Conservation (phyloP, 2,797 vertebrate species). For the Cottoperca gobio region DNA sequence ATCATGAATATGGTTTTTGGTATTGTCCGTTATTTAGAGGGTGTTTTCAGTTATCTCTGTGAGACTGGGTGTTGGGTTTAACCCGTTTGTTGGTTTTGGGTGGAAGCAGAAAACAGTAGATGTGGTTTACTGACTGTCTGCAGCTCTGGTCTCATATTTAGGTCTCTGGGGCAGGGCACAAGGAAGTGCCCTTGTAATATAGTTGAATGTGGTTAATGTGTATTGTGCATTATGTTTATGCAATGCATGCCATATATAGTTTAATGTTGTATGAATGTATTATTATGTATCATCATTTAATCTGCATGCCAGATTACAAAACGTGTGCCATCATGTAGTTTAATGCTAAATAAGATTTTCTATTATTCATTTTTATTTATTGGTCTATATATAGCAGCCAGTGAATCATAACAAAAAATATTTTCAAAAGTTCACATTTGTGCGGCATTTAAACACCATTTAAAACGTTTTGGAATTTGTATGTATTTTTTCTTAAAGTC, state of each 20-base stretch:
- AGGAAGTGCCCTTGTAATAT: background rate
- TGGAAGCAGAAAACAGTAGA: slow-evolving; percentile 43
- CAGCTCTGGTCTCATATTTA: slow-evolving; percentile 66
- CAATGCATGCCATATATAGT: background rate
- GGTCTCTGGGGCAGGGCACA: slow-evolving; percentile 39
- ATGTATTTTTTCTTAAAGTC: background rate
- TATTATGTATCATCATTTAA: background rate
- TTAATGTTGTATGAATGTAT: background rate
- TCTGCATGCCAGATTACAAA: background rate
- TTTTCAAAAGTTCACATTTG: background rate
- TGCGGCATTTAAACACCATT: background rate
- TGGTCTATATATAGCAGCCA: background rate
- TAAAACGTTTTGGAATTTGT: background rate
- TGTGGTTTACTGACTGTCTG: slow-evolving; percentile 59
- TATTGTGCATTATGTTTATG: too few relatives aligned
- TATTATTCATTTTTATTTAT: background rate
- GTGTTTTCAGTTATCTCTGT: slow-evolving; percentile 46
- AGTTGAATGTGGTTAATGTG: slow-evolving; percentile 14
- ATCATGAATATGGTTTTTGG: background rate
- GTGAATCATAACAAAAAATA: background rate
- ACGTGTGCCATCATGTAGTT: background rate
- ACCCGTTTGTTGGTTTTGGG: slow-evolving; percentile 63
- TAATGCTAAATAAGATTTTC: background rate
- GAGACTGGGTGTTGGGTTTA: slow-evolving; percentile 35
- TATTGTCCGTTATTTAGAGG: slow-evolving; percentile 22